Percentiles rank a stretch among this genome's conserved stretches.
Evolutionary conservation across 2,797 vertebrate species (phyloP).

Genomic region (Harpagifer antarcticus): DNA sequence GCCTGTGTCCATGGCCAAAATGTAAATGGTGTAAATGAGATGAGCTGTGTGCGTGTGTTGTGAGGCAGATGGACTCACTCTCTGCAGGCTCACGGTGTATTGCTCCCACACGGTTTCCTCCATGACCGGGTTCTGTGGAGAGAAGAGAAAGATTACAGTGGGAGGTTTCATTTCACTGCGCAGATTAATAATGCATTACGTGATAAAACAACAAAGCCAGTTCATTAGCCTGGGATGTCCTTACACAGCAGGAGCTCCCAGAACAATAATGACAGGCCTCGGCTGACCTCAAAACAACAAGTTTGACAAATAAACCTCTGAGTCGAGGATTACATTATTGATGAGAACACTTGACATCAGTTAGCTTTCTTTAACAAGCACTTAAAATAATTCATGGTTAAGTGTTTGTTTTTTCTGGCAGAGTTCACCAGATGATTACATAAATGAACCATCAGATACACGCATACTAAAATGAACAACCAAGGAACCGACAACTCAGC

Average conservation of each 20-base stretch:
- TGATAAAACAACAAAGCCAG: conserved; percentile 60
- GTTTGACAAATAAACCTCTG: conserved; percentile 9
- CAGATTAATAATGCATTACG: conserved; percentile 68
- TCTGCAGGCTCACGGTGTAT: conserved; percentile 96
- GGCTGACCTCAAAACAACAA: conserved; percentile 1
- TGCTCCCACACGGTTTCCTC: conserved; percentile 98
- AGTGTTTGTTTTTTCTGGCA: not conserved
- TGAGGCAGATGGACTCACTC: conserved; percentile 84
- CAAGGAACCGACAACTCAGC: not conserved
- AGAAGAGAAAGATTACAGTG: conserved; percentile 59
- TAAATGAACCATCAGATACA: not conserved
- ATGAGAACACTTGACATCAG: conserved; percentile 14
- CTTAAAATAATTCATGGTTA: not conserved
- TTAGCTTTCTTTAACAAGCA: conserved; percentile 9
- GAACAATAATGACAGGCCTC: conserved; percentile 41
- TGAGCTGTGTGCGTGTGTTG: not conserved
- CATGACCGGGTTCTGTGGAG: conserved; percentile 91
- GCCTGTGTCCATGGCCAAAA: not conserved
- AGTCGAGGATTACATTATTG: conserved; percentile 25
- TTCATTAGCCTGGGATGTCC: conserved; percentile 35
- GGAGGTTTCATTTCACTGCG: conserved; percentile 53
- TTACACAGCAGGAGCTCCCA: conserved; percentile 54
- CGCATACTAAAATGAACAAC: not conserved
- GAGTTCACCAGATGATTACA: conserved; percentile 6
- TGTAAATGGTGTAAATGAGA: conserved; percentile 29